Evolutionary conservation across 2,113 vertebrate genomes (phyloP), one percentile per base, ranked within the genome.

Genomic region (Poecile atricapillus): DNA sequence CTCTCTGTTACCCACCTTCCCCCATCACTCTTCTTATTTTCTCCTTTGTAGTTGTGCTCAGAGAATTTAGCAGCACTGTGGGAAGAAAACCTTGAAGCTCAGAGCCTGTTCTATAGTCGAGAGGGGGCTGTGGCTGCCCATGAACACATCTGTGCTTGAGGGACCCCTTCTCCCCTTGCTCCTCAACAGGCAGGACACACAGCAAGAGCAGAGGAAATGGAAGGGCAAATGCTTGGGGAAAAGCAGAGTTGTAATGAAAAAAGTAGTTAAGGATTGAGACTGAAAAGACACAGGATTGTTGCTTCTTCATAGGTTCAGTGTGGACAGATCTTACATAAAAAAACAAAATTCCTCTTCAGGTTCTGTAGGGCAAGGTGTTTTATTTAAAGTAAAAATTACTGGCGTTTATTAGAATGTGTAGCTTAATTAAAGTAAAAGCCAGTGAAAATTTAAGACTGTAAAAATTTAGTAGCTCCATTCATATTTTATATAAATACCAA

Each of bases 381-480:
- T 35, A 59, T 37, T 67, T 70, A 52, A 74, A 77, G 41, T 35
- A n/a, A 83, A 80, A 86, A 46, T 37, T n/a, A 17, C 20, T 53
- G 21, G 2, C 1, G 0, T 3, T 39, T 39, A 39, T 39, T 39
- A 39, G 39, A 39, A 39, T 39, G 39, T 39, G 39, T 39, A 39
- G 39, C 39, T 39, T 39, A 39, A 39, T 39, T 39, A 39, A 39
- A 39, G 39, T 39, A 39, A 39, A 58, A 62, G 5, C 59, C 8
- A 44, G 7, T 37, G 16, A 69, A 81, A 73, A 47, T 47, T 56
- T 23, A 49, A 31, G 53, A 15, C 33, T 0, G 3, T 44, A 23
- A 3, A 85, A 68, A 9, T 60, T 80, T 49, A 65, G 23, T 49
- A 30, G 13, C 19, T 74, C 10, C 15, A 23, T 75, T 81, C 86